Evolutionary conservation across 1,140 invertebrate genomes (phyloP).

Genomic region (Samia ricini): DNA sequence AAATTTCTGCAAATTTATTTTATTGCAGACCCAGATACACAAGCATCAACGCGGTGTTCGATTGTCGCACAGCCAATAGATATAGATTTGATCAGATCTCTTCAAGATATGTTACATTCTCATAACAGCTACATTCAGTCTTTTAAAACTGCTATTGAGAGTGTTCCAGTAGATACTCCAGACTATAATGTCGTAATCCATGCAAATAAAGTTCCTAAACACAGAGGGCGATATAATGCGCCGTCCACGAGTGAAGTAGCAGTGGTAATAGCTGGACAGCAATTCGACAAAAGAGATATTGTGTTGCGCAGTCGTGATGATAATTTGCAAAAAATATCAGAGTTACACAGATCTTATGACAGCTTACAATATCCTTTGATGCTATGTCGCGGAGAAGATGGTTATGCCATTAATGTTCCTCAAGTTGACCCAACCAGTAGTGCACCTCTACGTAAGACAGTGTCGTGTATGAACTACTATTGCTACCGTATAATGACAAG

Average conservation of each 20-base stretch:
- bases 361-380: constrained; percentile 31
- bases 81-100: too few relatives aligned
- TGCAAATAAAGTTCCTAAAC: constrained; percentile 30
- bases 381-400: constrained; percentile 32
- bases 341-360: constrained; percentile 32
- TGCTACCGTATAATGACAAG: constrained; percentile 33
- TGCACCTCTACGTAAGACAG: constrained; percentile 31
- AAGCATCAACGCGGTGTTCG: too few relatives aligned
- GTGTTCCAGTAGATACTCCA: constrained; percentile 24
- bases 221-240: constrained; percentile 31
- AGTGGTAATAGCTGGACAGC: constrained; percentile 28
- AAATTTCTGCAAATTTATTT: too few relatives aligned
- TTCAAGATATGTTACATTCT: constrained; percentile 32
- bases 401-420: constrained; percentile 32
- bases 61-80: too few relatives aligned
- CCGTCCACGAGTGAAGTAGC: constrained; percentile 33
- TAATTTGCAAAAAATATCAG: constrained; percentile 27
- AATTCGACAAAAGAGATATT: constrained; percentile 36
- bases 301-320: constrained; percentile 24
- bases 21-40: too few relatives aligned
- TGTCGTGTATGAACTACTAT: constrained; percentile 39
- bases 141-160: constrained; percentile 32
- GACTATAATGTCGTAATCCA: constrained; percentile 28
- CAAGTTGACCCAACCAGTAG: constrained; percentile 27
- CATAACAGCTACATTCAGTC: constrained; percentile 29